Conservation (phyloP, 1,140 invertebrate species). For the Telenomus remus region DNA sequence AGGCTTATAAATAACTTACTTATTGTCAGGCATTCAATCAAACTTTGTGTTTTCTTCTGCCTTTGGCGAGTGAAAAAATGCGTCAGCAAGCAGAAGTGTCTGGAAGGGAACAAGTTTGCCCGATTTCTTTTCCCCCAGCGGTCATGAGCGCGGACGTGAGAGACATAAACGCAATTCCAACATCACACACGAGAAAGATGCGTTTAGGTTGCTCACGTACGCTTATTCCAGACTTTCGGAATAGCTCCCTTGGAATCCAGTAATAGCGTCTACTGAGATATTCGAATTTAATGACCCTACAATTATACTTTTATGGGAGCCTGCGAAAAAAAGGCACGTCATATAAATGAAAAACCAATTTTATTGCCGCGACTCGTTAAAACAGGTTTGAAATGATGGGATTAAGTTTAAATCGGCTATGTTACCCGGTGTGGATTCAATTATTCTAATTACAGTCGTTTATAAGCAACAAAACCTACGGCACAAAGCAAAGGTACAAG, state of each 20-base stretch:
- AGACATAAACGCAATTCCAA: conserved; percentile 16
- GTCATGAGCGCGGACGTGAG: conserved; percentile 13
- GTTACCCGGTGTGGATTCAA: background rate
- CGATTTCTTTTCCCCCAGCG: conserved; percentile 12
- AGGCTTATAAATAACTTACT: no score
- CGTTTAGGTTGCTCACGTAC: conserved; percentile 21
- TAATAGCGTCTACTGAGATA: conserved; percentile 1
- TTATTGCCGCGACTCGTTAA: background rate
- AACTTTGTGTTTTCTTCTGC: no score
- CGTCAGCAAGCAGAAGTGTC: background rate
- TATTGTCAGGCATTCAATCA: no score
- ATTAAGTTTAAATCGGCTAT: background rate
- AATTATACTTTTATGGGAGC: conserved; percentile 4
- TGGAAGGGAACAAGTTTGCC: conserved; percentile 1
- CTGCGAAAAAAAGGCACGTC: background rate
- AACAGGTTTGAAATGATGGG: background rate
- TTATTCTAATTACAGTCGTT: no score
- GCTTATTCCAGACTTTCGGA: background rate
- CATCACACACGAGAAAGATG: conserved; percentile 7
- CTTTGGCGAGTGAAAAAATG: background rate
- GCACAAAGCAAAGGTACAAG: background rate
- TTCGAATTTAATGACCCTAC: conserved; percentile 15
- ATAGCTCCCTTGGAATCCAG: conserved; percentile 9
- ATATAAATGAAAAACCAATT: conserved; percentile 6
- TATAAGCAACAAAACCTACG: background rate